Percentiles rank a stretch among this genome's conserved stretches.
phyloP scores from a whole-genome alignment of 2,888 invertebrate species.

The Himalopsyche japonica region DNA sequence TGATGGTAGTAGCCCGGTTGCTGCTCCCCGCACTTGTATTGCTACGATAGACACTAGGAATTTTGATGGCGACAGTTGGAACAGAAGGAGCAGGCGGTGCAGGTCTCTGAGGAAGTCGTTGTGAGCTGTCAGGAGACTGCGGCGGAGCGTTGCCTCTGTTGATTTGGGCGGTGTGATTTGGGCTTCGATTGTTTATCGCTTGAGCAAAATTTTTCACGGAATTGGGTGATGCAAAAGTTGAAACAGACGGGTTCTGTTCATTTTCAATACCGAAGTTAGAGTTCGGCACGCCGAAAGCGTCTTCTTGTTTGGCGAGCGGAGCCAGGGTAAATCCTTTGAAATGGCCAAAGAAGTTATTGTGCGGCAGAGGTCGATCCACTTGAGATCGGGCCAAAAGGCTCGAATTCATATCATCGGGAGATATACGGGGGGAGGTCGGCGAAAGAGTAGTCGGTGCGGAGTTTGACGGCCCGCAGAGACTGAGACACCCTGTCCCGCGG shows the following conservation, averaged over 20 bases:
- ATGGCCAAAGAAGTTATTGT: constrained; percentile 77
- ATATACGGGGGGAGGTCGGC: constrained; percentile 47
- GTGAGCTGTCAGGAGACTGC: constrained; percentile 49
- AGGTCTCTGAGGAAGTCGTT: constrained; percentile 58
- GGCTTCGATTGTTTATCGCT: constrained; percentile 11
- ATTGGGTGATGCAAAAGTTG: constrained; percentile 31
- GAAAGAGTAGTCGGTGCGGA: constrained; percentile 48
- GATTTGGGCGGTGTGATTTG: constrained; percentile 42
- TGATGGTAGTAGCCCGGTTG: constrained; percentile 44
- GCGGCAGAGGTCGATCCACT: constrained; percentile 53
- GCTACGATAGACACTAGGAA: constrained; percentile 41
- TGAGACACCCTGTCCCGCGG: constrained; percentile 56
- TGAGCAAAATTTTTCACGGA: constrained; percentile 28
- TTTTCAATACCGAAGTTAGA: constrained; percentile 29
- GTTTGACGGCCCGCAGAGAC: constrained; percentile 50
- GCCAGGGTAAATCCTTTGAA: constrained; percentile 84
- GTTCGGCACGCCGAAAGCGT: constrained; percentile 40
- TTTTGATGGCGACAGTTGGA: constrained; percentile 47
- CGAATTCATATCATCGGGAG: constrained; percentile 73
- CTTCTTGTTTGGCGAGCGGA: constrained; percentile 59
- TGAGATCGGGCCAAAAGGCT: constrained; percentile 63
- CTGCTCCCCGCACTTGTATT: constrained; percentile 47
- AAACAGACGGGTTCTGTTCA: constrained; percentile 37
- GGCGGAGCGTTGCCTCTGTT: constrained; percentile 42
- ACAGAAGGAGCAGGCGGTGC: constrained; percentile 70